Base-by-base conservation (phyloP, 2,113 vertebrate genomes). In the Climacteris rufus region DNA sequence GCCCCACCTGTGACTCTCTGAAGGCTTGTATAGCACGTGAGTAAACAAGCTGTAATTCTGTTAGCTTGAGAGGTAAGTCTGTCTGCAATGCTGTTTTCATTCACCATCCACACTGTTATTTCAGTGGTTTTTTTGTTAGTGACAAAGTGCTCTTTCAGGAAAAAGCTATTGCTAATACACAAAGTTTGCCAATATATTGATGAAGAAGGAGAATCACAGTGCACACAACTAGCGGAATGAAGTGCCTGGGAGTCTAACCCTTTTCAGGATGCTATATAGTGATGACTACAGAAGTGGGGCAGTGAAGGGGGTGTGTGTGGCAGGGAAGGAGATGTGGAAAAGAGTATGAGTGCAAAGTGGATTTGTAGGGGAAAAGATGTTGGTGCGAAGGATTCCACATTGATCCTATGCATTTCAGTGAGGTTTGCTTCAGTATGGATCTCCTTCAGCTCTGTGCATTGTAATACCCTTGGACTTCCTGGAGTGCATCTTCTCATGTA, bases 401-500 rank as follows among this genome's bases (percentile, higher is more conserved):
- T 20, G n/a, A 37, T 61, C 15, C 5, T 49, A 0, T 7, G 2
- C 0, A 2, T 65, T 78, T 49, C 66, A 49, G 42, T 37, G 42
- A 50, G 14, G 6, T 49, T 52, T 53, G 49, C 54, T 85, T 66
- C 47, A 49, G 20, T 0, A 2, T 66, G 16, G 15, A 22, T 66
- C 45, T 52, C 1, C 35, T 60, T 78, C 10, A 37, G 7, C 89
- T 91, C 42, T 71, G 19, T 61, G 66, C 2, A 1, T 82, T 70
- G 2, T n/a, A 57, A 45, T 49, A 66, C n/a, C 15, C 15, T 70
- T 57, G 16, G 22, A 44, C 37, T 61, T 79, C 10, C 37, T 49
- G 65, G 21, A 49, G 11, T 42, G 23, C 12, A 30, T 49, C 21
- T 86, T 71, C 7, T 18, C 0, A 0, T 15, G 39, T n/a, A 37